phyloP scores from a whole-genome alignment of 2,113 vertebrate species.

The Oriolus oriolus region DNA sequence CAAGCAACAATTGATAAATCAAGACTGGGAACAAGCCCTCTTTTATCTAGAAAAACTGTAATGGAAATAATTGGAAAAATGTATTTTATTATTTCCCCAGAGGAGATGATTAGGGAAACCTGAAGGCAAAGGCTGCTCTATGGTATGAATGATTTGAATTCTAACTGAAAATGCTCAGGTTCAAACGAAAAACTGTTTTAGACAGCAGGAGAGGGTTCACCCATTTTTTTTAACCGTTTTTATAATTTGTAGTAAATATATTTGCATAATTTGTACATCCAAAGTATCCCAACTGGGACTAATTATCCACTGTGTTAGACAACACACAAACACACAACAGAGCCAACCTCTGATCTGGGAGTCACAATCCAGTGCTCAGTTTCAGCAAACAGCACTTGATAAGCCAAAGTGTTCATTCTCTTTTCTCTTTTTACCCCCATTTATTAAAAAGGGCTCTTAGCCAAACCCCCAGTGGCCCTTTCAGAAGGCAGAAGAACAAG shows the following conservation, averaged over 20 bases:
- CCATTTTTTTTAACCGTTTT: background rate
- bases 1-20: background rate
- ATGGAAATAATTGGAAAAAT: background rate
- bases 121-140: background rate
- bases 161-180: background rate
- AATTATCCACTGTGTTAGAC: slow-evolving; percentile 9
- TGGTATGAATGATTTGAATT: background rate
- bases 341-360: slow-evolving; percentile 14
- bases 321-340: background rate
- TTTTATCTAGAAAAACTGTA: background rate
- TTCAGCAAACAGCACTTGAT: slow-evolving; percentile 27
- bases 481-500: slow-evolving; percentile 19
- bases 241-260: background rate
- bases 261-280: slow-evolving; percentile 17
- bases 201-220: background rate
- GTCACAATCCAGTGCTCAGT: background rate
- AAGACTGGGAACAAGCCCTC: background rate
- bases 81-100: background rate
- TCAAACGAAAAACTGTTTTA: background rate
- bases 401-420: slow-evolving; percentile 15
- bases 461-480: slow-evolving; percentile 35
- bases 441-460: slow-evolving; percentile 29
- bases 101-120: background rate
- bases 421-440: background rate
- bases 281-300: background rate